phyloP scores from a whole-genome alignment of 35 echinoderm and acorn worm genomes.

The Lytechinus pictus region DNA sequence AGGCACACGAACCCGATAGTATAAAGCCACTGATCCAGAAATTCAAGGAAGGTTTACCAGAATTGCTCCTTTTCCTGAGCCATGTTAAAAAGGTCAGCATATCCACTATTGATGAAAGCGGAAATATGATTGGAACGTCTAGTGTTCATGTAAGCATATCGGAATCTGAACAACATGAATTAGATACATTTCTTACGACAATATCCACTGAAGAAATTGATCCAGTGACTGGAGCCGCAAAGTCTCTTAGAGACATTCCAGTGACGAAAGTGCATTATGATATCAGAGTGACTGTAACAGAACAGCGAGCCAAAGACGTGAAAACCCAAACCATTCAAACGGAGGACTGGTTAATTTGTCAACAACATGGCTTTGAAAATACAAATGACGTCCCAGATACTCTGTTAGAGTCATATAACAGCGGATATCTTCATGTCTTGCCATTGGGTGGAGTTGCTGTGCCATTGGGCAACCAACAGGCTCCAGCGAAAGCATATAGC shows the following conservation, averaged over 20 bases:
- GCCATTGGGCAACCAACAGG: background rate
- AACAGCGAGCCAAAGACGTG: background rate
- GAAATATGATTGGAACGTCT: background rate
- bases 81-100: conserved; percentile 52
- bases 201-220: background rate
- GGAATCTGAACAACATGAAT: background rate
- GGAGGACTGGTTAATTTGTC: conserved; percentile 57
- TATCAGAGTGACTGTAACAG: conserved; percentile 33
- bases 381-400: background rate
- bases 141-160: conserved; percentile 24
- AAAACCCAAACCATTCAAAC: too few species aligned
- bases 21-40: conserved; percentile 17
- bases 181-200: background rate
- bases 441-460: conserved; percentile 64
- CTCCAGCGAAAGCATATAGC: conserved; percentile 50
- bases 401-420: background rate
- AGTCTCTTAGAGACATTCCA: background rate
- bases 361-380: conserved; percentile 50
- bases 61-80: conserved; percentile 59
- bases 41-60: conserved; percentile 37
- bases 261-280: background rate
- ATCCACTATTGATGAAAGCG: conserved; percentile 50
- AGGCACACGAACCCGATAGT: background rate
- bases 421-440: background rate
- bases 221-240: background rate